A percentile compares a stretch with the other conserved stretches of the same genome.
Evolutionary conservation across 53 echinoderm and acorn worm species (phyloP).

Genomic region (Holothuria scabra): DNA sequence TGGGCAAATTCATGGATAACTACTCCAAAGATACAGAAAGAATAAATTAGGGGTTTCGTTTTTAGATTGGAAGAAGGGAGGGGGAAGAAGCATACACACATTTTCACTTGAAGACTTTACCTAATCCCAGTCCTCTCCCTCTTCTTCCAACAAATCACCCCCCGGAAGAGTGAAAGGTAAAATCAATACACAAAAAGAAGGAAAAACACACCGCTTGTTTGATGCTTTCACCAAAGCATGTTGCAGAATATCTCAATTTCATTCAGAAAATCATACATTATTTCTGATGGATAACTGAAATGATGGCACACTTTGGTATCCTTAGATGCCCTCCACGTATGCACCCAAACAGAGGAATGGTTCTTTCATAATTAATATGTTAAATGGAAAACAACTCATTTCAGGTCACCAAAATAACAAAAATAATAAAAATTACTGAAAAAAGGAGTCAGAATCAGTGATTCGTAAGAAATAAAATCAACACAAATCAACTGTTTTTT

Average conservation of each 20-base stretch:
- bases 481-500: background rate
- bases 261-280: conserved; percentile 30
- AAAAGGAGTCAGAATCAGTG: background rate
- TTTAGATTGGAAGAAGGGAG: too few species aligned
- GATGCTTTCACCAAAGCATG: conserved; percentile 10
- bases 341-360: conserved; percentile 33
- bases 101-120: too few species aligned
- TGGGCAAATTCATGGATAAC: too few species aligned
- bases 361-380: background rate
- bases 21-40: too few species aligned
- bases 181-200: too few species aligned
- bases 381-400: conserved; percentile 19
- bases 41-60: too few species aligned
- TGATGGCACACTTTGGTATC: conserved; percentile 24
- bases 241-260: conserved; percentile 20
- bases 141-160: too few species aligned
- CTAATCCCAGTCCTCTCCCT: too few species aligned
- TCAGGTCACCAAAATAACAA: conserved; percentile 18
- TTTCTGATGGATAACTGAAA: conserved; percentile 19
- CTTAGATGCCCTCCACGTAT: background rate
- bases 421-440: background rate
- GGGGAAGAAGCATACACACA: too few species aligned
- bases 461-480: background rate
- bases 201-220: too few species aligned
- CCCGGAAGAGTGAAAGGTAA: too few species aligned